Percentiles rank a stretch among this genome's conserved stretches.
Evolutionary conservation across 2,113 vertebrate genomes (phyloP).

Genomic region (Bostrychus sinensis): DNA sequence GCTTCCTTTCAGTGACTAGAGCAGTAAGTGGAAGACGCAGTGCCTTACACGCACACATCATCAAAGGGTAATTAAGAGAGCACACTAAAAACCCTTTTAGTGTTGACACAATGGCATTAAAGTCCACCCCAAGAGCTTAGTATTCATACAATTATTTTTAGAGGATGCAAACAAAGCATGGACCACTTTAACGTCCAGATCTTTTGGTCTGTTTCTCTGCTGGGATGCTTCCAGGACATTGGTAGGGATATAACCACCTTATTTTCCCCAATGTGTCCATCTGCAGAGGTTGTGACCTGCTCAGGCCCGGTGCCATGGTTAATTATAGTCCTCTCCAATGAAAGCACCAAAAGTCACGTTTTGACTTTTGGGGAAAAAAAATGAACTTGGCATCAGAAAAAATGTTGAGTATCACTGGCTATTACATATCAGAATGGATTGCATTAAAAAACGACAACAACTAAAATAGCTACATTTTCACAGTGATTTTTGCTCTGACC

Average conservation of each 20-base stretch:
- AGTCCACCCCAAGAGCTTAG: not conserved
- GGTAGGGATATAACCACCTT: slow-evolving; percentile 34
- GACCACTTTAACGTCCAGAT: no score
- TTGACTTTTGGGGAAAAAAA: slow-evolving; percentile 21
- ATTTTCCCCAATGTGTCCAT: slow-evolving; percentile 67
- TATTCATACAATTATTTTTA: not conserved
- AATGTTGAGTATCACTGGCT: not conserved
- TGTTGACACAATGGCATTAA: not conserved
- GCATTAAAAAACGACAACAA: no score
- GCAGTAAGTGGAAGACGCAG: slow-evolving; percentile 82
- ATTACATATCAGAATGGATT: no score
- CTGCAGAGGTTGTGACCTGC: slow-evolving; percentile 75
- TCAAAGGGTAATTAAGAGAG: not conserved
- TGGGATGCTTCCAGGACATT: slow-evolving; percentile 52
- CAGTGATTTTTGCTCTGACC: no score
- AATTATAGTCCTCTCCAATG: slow-evolving; percentile 59
- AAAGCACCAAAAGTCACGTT: slow-evolving; percentile 39
- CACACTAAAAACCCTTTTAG: not conserved
- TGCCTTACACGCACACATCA: not conserved
- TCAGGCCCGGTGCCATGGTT: slow-evolving; percentile 63
- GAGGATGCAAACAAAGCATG: not conserved
- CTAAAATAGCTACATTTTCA: no score
- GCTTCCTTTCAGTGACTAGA: slow-evolving; percentile 89
- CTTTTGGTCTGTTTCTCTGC: slow-evolving; percentile 23
- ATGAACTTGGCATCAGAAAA: slow-evolving; percentile 20